Conservation (phyloP, 2,888 invertebrate genomes). For the Limenitis camilla region DNA sequence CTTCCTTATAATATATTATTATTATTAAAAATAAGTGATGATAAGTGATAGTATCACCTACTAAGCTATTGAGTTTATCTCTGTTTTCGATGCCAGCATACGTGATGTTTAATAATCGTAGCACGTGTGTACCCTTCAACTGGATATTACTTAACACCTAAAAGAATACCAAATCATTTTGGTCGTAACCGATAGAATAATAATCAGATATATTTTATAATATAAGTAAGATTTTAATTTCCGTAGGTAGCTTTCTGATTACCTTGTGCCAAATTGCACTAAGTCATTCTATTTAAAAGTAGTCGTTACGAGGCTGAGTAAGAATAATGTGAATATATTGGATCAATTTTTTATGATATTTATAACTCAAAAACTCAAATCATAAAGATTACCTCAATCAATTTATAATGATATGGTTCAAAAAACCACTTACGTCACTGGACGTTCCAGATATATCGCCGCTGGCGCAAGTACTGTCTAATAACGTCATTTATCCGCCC, state of each 20-base stretch:
- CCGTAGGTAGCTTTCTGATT: too few species aligned
- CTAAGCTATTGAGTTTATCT: too few species aligned
- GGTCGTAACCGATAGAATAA: conserved; percentile 14
- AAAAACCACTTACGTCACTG: conserved; percentile 23
- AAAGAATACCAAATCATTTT: conserved; percentile 24
- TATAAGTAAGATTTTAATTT: too few species aligned
- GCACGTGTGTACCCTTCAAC: conserved; percentile 16
- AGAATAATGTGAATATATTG: conserved; percentile 16
- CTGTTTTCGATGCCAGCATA: background rate
- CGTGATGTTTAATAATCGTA: conserved; percentile 8
- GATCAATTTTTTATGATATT: conserved; percentile 16
- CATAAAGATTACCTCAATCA: conserved; percentile 27
- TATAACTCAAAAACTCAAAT: conserved; percentile 12
- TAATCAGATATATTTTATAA: conserved; percentile 6
- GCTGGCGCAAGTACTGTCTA: conserved; percentile 10
- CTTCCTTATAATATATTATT: too few species aligned
- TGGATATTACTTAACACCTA: conserved; percentile 22
- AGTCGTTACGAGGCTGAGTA: conserved; percentile 7
- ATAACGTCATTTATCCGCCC: conserved; percentile 32
- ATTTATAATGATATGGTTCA: conserved; percentile 33
- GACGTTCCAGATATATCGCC: conserved; percentile 24
- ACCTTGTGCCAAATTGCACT: background rate
- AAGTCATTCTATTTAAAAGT: background rate
- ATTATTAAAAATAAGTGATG: too few species aligned
- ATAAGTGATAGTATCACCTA: too few species aligned